Percentiles rank a stretch among this genome's conserved stretches.
Evolutionary conservation across 1,140 invertebrate genomes (phyloP).

Genomic region (Drosophila varians): DNA sequence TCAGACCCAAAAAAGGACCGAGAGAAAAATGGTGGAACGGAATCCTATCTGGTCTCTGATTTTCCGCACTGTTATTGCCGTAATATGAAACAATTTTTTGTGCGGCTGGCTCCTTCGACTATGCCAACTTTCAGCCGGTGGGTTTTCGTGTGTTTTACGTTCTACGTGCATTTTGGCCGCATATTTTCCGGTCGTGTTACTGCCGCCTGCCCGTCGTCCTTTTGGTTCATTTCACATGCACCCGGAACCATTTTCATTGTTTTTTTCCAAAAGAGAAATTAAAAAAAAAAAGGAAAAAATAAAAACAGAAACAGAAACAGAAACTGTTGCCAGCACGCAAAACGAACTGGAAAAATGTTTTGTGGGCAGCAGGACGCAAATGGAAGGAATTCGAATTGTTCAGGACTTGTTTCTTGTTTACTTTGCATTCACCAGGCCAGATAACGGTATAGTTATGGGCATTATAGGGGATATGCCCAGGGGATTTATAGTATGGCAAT

Average conservation of each 20-base stretch:
- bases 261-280: slow-evolving; percentile 66
- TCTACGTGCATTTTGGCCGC: slow-evolving; percentile 64
- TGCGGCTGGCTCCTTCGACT: slow-evolving; percentile 8
- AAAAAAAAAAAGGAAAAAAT: slow-evolving; percentile 30
- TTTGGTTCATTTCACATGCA: slow-evolving; percentile 77
- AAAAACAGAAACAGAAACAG: neutral
- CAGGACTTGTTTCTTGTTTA: slow-evolving; percentile 13
- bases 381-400: slow-evolving; percentile 49
- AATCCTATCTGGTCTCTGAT: slow-evolving; percentile 64
- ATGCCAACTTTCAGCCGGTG: slow-evolving; percentile 13
- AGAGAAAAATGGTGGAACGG: slow-evolving; percentile 17
- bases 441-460: slow-evolving; percentile 49
- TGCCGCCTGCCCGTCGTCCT: slow-evolving; percentile 35
- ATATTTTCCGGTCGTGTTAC: slow-evolving; percentile 64
- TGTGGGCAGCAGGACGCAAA: slow-evolving; percentile 31
- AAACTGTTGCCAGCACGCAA: slow-evolving; percentile 17
- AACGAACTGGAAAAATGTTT: slow-evolving; percentile 37
- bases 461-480: slow-evolving; percentile 27
- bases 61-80: slow-evolving; percentile 72
- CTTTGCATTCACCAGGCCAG: slow-evolving; percentile 27
- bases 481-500: slow-evolving; percentile 39
- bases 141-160: slow-evolving; percentile 18
- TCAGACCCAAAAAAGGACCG: slow-evolving; percentile 6
- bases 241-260: slow-evolving; percentile 65
- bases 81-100: slow-evolving; percentile 71